Evolutionary conservation across 2,888 invertebrate species (phyloP), one percentile per base, ranked within the genome.

Genomic region (Eucera pruinosa): DNA sequence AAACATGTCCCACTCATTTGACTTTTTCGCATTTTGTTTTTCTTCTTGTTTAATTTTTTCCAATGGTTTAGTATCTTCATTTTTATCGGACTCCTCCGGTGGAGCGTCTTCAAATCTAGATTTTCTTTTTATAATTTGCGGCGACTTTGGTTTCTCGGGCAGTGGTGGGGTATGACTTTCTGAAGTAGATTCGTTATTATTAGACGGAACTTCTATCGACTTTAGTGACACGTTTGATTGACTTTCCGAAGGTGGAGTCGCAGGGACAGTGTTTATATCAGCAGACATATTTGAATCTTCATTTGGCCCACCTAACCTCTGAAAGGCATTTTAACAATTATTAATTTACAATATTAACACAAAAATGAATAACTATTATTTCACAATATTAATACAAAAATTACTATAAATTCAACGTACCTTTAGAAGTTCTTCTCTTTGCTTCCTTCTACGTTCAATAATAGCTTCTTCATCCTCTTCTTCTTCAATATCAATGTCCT

Each of bases 391-490:
- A n/a, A n/a, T n/a, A n/a, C n/a, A n/a, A n/a, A n/a, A n/a, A n/a
- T n/a, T n/a, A 18, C 2, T 7, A 2, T 45, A 39, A 5, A 27
- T 7, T 33, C n/a, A 25, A 64, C 18, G 25, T 93, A 97, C 97
- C 94, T 96, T 96, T 70, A 98, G 90, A 6, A 99, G 93, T 90
- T 97, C 97, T 92, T 98, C 97, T 47, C 98, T 94, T 89, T 97
- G 96, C 89, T 97, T 96, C 77, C 98, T 94, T 83, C 98, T 94
- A 89, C 95, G 95, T 91, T 98, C 97, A 90, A 99, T 99, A 85
- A 98, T 97, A 85, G 96, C 96, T 91, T 98, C 98, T 89, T 98
- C 98, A 86, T 97, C 97, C 91, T 98, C 98, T 81, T 97, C 97
- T 76, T 98, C 97, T 75, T 96, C 95, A 66, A 97, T 95, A 86